Conservation (phyloP, 2,113 vertebrate species). For the Oostethus manadensis region DNA sequence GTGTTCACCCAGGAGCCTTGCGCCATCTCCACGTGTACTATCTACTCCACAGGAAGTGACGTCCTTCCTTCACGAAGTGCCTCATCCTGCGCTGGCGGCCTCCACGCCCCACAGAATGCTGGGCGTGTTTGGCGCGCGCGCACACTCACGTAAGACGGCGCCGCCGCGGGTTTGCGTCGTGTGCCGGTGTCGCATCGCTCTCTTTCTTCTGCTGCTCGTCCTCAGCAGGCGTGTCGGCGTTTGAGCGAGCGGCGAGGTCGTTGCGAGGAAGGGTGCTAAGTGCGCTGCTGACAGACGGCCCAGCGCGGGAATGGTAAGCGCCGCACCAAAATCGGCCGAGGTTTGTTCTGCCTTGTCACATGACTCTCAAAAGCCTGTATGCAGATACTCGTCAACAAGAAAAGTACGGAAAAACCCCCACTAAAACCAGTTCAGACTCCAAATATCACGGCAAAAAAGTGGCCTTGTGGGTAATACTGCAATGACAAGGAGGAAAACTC, state of each 20-base stretch:
- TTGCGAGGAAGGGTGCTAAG: slow-evolving; percentile 74
- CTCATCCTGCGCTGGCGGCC: slow-evolving; percentile 51
- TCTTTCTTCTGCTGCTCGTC: slow-evolving; percentile 13
- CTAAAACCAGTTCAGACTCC: no score
- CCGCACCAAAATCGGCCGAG: no score
- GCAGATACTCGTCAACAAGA: no score
- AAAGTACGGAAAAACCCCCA: no score
- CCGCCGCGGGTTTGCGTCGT: neutral
- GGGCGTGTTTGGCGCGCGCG: slow-evolving; percentile 75
- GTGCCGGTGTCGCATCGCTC: neutral
- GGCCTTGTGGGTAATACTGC: no score
- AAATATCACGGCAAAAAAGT: no score
- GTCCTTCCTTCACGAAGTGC: slow-evolving; percentile 75
- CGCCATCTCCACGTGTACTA: slow-evolving; percentile 64
- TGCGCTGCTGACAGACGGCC: slow-evolving; percentile 75
- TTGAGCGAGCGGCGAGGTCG: slow-evolving; percentile 72
- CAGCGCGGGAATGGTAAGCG: slow-evolving; percentile 66
- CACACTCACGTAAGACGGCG: slow-evolving; percentile 64
- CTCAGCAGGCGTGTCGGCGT: slow-evolving; percentile 73
- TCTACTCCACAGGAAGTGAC: slow-evolving; percentile 74
- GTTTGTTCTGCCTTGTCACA: no score
- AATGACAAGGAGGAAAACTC: no score
- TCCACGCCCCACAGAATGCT: slow-evolving; percentile 62
- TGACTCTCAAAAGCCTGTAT: no score
- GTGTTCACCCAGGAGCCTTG: slow-evolving; percentile 36